phyloP scores from a whole-genome alignment of 1,140 invertebrate species.

The Pogonomyrmex barbatus region DNA sequence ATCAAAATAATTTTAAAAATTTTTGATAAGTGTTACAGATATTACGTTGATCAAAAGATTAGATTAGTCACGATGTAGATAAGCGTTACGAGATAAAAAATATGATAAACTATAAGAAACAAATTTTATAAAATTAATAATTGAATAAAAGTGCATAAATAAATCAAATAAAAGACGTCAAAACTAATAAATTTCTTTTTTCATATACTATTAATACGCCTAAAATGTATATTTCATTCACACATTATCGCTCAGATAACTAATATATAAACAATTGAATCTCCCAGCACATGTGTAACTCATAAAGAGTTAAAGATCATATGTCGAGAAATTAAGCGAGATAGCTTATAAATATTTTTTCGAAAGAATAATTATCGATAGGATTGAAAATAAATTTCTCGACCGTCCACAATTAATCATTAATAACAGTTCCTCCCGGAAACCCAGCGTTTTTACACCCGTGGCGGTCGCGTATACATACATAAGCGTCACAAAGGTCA shows the following conservation, averaged over 20 bases:
- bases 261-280: background rate
- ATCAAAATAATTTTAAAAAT: background rate
- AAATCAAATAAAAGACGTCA: background rate
- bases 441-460: conserved; percentile 55
- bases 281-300: background rate
- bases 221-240: background rate
- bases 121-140: conserved; percentile 1
- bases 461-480: conserved; percentile 40
- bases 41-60: background rate
- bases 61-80: conserved; percentile 1
- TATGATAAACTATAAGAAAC: background rate
- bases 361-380: conserved; percentile 45
- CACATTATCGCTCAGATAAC: background rate
- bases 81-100: background rate
- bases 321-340: conserved; percentile 38
- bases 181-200: background rate
- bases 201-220: background rate
- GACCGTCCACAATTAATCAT: conserved; percentile 66
- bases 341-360: conserved; percentile 32
- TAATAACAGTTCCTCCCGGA: conserved; percentile 72
- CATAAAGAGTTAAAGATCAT: conserved; percentile 16
- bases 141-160: background rate
- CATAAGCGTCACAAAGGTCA: conserved; percentile 70
- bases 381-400: conserved; percentile 53
- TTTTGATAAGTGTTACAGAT: background rate